Evolutionary conservation across 2,888 invertebrate genomes (phyloP).

Genomic region (Eilema griseolum): DNA sequence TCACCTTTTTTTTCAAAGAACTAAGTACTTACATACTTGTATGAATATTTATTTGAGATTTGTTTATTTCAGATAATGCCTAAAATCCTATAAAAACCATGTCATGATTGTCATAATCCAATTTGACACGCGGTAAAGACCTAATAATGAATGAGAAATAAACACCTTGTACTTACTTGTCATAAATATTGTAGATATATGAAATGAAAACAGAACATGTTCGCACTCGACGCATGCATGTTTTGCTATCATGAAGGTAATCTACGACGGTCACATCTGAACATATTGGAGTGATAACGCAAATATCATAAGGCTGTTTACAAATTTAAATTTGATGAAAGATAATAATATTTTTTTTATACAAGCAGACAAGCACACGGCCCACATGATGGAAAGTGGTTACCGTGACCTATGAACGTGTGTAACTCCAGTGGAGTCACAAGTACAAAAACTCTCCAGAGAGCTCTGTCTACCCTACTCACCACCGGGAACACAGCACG

Average conservation of each 20-base stretch:
- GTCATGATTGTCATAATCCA: background rate
- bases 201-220: background rate
- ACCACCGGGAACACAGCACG: too few species aligned
- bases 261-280: background rate
- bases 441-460: too few species aligned
- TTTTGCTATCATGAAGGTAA: conserved; percentile 1
- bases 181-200: background rate
- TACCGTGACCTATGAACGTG: too few species aligned
- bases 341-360: too few species aligned
- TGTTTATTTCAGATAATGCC: background rate
- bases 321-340: background rate
- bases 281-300: background rate
- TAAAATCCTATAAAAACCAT: background rate
- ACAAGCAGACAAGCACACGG: too few species aligned
- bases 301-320: background rate
- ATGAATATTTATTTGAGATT: background rate
- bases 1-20: background rate
- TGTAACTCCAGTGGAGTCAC: too few species aligned
- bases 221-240: background rate
- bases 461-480: too few species aligned
- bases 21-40: background rate
- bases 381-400: too few species aligned
- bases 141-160: background rate
- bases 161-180: background rate
- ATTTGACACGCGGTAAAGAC: background rate